phyloP scores from a whole-genome alignment of 2,113 vertebrate genomes.

The Garra rufa region DNA sequence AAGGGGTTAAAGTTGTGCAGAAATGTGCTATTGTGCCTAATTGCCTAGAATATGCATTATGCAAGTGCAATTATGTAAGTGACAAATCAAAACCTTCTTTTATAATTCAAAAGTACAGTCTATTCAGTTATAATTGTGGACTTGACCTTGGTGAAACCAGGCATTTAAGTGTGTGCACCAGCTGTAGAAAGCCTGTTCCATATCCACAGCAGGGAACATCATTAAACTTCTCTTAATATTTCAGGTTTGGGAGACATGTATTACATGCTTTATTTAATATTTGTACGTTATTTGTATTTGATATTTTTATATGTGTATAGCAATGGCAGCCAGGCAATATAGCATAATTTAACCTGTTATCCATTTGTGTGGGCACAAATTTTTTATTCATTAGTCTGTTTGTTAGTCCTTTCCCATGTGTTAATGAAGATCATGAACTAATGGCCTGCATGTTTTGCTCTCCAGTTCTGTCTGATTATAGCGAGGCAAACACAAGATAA shows the following conservation, averaged over 20 bases:
- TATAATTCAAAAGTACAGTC: not conserved
- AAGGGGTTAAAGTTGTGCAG: not conserved
- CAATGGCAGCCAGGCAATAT: not conserved
- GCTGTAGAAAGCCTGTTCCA: not conserved
- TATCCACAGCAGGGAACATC: not conserved
- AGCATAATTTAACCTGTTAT: not conserved
- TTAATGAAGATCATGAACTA: not conserved
- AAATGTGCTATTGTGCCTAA: not conserved
- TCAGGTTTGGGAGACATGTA: slow-evolving; percentile 5
- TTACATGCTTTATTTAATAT: not conserved
- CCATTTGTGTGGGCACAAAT: not conserved
- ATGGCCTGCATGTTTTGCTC: slow-evolving; percentile 4
- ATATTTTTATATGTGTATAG: not conserved
- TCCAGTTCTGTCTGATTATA: not conserved
- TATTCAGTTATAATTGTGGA: not conserved
- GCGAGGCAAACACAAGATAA: slow-evolving; percentile 35
- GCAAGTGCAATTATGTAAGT: slow-evolving; percentile 11
- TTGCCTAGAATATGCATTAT: not conserved
- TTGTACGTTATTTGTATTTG: not conserved
- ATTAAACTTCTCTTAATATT: slow-evolving; percentile 6
- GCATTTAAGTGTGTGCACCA: not conserved
- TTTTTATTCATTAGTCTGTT: slow-evolving; percentile 3
- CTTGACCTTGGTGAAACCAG: not conserved
- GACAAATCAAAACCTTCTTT: slow-evolving; percentile 3
- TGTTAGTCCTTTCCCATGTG: not conserved